phyloP scores from a whole-genome alignment of 2,113 vertebrate species.

The Nesoenas mayeri region DNA sequence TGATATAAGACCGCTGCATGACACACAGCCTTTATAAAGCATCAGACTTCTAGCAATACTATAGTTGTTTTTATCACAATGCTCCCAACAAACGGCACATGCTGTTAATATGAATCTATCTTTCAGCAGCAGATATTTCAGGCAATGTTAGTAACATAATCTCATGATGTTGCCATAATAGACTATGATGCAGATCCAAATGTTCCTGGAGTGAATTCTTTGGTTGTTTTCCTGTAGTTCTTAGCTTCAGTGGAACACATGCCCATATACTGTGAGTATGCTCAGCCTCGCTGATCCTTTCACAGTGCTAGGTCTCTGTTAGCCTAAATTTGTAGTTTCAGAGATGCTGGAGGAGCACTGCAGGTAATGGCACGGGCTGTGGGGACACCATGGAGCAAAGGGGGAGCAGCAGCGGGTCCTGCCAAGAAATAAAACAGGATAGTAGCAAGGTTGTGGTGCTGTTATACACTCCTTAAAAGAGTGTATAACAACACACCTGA shows the following conservation, averaged over 20 bases:
- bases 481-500: background rate
- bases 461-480: background rate
- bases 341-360: background rate
- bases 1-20: slow-evolving; percentile 22
- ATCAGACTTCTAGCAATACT: slow-evolving; percentile 28
- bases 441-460: background rate
- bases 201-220: slow-evolving; percentile 9
- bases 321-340: background rate
- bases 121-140: slow-evolving; percentile 68
- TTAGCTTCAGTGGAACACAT: background rate
- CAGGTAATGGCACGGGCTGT: background rate
- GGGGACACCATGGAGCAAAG: background rate
- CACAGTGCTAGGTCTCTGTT: background rate
- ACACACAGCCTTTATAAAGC: slow-evolving; percentile 54
- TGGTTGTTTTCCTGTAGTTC: slow-evolving; percentile 29
- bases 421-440: background rate
- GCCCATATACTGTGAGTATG: background rate
- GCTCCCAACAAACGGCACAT: slow-evolving; percentile 55
- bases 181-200: slow-evolving; percentile 35
- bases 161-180: slow-evolving; percentile 50
- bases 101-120: slow-evolving; percentile 63
- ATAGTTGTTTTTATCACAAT: slow-evolving; percentile 60
- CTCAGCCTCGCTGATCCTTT: background rate
- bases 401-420: background rate
- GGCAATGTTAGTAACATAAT: slow-evolving; percentile 46